Conservation (phyloP, 1,140 invertebrate genomes). For the Ceratina calcarata region DNA sequence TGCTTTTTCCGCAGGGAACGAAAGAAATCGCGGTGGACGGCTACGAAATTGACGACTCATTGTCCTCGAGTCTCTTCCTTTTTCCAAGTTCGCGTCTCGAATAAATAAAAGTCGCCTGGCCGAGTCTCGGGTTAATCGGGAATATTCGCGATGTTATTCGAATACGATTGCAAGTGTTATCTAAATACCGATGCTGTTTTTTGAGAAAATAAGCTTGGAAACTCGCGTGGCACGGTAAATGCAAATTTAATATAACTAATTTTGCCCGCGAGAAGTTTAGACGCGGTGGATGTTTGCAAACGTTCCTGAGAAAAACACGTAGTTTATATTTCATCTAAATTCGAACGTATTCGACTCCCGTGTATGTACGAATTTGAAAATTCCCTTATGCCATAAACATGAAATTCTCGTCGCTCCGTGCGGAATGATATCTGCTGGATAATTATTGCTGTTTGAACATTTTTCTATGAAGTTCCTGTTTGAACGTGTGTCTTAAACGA, state of each 20-base stretch:
- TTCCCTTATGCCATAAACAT: neutral
- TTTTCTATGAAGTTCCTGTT: neutral
- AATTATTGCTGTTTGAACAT: conserved; percentile 23
- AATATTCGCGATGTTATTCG: conserved; percentile 16
- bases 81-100: conserved; percentile 25
- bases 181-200: conserved; percentile 22
- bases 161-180: neutral
- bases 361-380: conserved; percentile 13
- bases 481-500: neutral
- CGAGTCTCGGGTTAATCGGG: neutral
- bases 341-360: neutral
- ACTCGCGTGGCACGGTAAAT: neutral
- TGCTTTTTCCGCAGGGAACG: conserved; percentile 43
- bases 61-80: neutral
- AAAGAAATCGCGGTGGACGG: conserved; percentile 44
- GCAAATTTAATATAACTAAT: conserved; percentile 30
- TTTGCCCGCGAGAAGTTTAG: neutral
- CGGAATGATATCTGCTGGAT: neutral
- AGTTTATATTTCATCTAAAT: conserved; percentile 16
- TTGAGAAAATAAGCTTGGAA: conserved; percentile 30
- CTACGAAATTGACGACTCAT: conserved; percentile 54
- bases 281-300: neutral
- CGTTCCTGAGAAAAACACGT: neutral
- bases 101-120: conserved; percentile 13
- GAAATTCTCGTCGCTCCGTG: neutral